These are phyloP conservation scores for Etheostoma perlongum DNA, from an alignment of 2,797 vertebrate genomes.

Conservation along the genomic window DNA sequence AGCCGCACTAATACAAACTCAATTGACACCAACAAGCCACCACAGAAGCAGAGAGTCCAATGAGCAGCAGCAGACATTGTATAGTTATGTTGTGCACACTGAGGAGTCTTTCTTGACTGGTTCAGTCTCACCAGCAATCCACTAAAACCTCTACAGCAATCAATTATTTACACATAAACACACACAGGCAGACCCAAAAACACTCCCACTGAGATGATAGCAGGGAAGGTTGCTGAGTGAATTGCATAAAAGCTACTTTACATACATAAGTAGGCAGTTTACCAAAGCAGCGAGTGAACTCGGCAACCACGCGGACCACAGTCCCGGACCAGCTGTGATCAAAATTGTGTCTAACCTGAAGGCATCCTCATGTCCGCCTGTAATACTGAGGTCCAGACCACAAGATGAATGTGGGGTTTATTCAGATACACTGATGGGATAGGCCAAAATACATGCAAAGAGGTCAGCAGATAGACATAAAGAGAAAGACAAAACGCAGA, in stretches of 20 bases:
- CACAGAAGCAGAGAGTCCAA: conserved; percentile 12
- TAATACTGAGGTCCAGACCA: conserved; percentile 4
- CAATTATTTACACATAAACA: conserved; percentile 71
- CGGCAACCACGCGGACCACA: conserved; percentile 23
- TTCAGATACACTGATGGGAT: neutral
- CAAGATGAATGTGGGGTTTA: neutral
- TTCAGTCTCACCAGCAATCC: conserved; percentile 45
- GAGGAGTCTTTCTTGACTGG: conserved; percentile 31
- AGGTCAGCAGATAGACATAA: neutral
- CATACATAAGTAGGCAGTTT: conserved; percentile 59
- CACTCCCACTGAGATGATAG: conserved; percentile 64
- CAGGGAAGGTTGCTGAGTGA: conserved; percentile 47
- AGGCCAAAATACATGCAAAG: neutral
- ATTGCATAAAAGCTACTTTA: conserved; percentile 68
- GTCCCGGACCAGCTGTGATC: conserved; percentile 35
- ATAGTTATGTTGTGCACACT: conserved; percentile 12
- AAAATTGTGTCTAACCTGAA: conserved; percentile 18
- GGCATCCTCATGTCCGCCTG: neutral
- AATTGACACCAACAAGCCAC: conserved; percentile 19
- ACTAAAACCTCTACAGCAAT: conserved; percentile 65
- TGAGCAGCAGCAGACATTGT: conserved; percentile 22
- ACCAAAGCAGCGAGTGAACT: conserved; percentile 41
- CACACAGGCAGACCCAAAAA: conserved; percentile 54
- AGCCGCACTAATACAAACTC: conserved; percentile 1
- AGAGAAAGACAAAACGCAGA: neutral